phyloP scores from a whole-genome alignment of 2,797 vertebrate genomes.

The Otolemur crassicaudatus region DNA sequence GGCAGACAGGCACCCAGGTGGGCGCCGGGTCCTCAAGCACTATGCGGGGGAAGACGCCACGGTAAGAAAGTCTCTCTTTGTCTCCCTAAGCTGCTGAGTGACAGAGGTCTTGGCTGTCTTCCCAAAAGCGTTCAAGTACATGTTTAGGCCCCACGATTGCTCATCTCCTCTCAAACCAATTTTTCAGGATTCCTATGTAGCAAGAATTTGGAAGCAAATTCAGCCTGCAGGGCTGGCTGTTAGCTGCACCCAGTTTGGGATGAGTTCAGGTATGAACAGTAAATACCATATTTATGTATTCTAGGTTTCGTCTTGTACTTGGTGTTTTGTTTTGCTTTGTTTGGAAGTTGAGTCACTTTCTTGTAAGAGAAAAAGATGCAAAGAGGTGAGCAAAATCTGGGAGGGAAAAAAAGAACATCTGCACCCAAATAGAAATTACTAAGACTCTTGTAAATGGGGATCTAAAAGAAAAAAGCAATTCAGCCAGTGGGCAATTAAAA shows the following conservation, averaged over 20 bases:
- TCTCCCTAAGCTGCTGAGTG: background rate
- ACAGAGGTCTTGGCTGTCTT: conserved; percentile 24
- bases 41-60: conserved; percentile 88
- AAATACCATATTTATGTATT: background rate
- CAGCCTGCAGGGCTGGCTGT: background rate
- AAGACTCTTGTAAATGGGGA: background rate
- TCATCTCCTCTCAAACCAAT: conserved; percentile 36
- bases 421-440: background rate
- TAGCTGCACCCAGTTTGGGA: background rate
- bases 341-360: background rate
- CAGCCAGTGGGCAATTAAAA: background rate
- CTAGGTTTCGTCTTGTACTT: background rate
- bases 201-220: background rate
- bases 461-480: background rate
- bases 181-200: conserved; percentile 35
- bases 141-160: background rate
- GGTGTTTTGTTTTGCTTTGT: background rate
- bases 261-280: background rate
- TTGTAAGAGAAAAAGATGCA: background rate
- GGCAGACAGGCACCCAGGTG: conserved; percentile 84
- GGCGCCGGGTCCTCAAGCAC: conserved; percentile 84
- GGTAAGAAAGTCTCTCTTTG: conserved; percentile 81
- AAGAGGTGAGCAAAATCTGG: background rate
- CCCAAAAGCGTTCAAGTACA: background rate
- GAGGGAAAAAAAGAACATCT: background rate